phyloP scores from a whole-genome alignment of 1,140 invertebrate species.

The Subanguina moxae region DNA sequence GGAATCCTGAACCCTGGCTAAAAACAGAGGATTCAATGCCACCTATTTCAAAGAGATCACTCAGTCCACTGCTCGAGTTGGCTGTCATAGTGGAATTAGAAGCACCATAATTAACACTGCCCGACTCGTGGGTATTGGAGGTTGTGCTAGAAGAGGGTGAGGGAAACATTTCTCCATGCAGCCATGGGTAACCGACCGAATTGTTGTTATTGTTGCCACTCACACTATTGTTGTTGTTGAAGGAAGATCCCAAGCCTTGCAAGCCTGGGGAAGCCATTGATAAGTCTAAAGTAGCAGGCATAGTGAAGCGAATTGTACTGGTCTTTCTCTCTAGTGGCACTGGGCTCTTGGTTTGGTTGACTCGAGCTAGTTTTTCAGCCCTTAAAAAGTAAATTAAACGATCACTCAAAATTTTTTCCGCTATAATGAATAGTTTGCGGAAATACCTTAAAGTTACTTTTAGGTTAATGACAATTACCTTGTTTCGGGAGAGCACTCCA shows the following conservation, averaged over 20 bases:
- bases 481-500: slow-evolving; percentile 28
- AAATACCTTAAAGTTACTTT: neutral
- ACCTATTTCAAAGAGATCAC: neutral
- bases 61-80: neutral
- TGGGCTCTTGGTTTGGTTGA: slow-evolving; percentile 20
- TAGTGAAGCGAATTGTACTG: slow-evolving; percentile 17
- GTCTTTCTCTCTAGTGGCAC: slow-evolving; percentile 14
- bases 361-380: slow-evolving; percentile 5
- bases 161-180: slow-evolving; percentile 45
- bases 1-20: neutral
- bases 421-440: neutral
- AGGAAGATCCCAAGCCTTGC: neutral
- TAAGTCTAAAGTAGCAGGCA: neutral
- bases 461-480: neutral
- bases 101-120: neutral
- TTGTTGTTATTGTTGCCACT: neutral
- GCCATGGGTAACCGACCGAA: slow-evolving; percentile 35
- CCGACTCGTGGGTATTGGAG: slow-evolving; percentile 15
- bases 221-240: slow-evolving; percentile 1
- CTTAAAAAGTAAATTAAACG: neutral
- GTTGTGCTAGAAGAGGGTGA: slow-evolving; percentile 44
- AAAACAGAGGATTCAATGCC: neutral
- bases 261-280: neutral
- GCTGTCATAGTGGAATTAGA: neutral
- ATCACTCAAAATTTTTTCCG: neutral